Evolutionary conservation across 2,888 invertebrate genomes (phyloP), one percentile per base, ranked within the genome.

Genomic region (Ophioninae sp.): DNA sequence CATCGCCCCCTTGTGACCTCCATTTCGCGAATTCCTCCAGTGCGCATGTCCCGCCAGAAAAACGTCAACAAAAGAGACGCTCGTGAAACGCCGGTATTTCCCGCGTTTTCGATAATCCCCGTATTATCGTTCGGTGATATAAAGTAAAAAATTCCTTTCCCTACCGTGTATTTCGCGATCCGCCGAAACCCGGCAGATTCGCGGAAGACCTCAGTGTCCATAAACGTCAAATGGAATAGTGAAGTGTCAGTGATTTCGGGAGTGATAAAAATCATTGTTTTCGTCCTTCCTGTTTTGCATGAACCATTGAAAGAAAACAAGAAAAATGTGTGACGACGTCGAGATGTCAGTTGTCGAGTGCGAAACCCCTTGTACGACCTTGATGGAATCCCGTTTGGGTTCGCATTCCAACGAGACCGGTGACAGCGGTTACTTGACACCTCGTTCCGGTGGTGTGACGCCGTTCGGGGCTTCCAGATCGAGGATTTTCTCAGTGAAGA

Each of bases 391-490:
- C 13, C 83, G 81, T 8, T n/a, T 59, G 7, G 81, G 41, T 17
- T 83, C 82, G 22, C 87, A 86, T 51, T 82, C 86, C 72, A 88
- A 87, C 58, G 76, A 79, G 10, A 44, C 44, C 77, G 44, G 44
- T 10, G 90, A 91, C 79, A 90, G 90, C 64, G 91, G 91, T 41
- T 91, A 91, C 69, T 72, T 90, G 63, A 90, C 90, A 30, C 88
- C 90, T n/a, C 88, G 87, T 20, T 89, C 90, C 0, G 86, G 85
- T 30, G 82, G 75, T 9, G 84, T 83, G 17, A 88, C 88, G 1
- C 86, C 89, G 41, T 68, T 85, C 5, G 30, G 86, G 6, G 76
- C 56, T 37, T 87, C 85, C 81, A 83, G 87, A 17, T 76, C 88
- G 0, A 85, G 84, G 22, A 56, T 69, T 6, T 41, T 73, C 6